Conservation (phyloP, 2,888 invertebrate genomes). For the Allolobophora icterica region DNA sequence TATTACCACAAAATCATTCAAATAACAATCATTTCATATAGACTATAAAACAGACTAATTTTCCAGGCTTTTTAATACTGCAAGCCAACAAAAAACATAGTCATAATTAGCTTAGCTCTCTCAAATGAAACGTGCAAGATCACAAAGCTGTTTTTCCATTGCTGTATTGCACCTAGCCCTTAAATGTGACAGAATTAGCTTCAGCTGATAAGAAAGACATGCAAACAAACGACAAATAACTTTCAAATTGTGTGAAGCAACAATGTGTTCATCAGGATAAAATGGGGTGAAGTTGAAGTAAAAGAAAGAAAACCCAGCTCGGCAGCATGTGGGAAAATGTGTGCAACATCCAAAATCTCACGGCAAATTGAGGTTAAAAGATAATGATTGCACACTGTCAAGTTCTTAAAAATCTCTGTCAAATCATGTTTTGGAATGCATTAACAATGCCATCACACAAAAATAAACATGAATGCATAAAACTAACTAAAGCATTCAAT, state of each 20-base stretch:
- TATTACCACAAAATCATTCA: background rate
- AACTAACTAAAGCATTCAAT: background rate
- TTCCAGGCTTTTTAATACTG: background rate
- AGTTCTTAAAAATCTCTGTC: background rate
- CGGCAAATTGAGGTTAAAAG: background rate
- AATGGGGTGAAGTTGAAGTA: background rate
- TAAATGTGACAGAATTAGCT: background rate
- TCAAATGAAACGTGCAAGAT: background rate
- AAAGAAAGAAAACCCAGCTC: background rate
- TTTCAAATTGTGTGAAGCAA: background rate
- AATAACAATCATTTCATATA: background rate
- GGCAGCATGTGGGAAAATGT: background rate
- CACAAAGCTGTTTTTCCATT: background rate
- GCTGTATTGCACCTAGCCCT: background rate
- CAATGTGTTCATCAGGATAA: background rate
- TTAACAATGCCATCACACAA: background rate
- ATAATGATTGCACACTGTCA: background rate
- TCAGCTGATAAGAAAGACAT: background rate
- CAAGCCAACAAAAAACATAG: background rate
- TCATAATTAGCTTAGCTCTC: background rate
- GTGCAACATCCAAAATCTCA: conserved; percentile 6
- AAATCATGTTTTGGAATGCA: background rate
- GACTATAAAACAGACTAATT: background rate
- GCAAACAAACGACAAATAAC: background rate
- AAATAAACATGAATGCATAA: background rate